Evolutionary conservation across 2,888 invertebrate species (phyloP).

Genomic region (Agonopterix heracliana): DNA sequence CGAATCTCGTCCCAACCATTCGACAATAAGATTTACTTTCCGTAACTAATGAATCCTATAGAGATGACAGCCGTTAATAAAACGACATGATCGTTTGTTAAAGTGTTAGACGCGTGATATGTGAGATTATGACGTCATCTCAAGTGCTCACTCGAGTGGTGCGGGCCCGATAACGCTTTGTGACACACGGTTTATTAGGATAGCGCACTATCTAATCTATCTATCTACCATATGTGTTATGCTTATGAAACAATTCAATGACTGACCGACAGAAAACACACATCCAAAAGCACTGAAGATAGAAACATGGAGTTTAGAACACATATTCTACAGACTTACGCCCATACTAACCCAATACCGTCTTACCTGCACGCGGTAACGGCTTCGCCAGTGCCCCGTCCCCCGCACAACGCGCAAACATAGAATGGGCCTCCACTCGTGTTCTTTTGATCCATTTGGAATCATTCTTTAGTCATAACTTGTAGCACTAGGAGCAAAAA

Average conservation of each 20-base stretch:
- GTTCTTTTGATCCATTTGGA: too few relatives aligned
- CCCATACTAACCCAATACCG: too few relatives aligned
- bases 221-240: not conserved
- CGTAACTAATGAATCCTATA: not conserved
- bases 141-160: constrained; percentile 47
- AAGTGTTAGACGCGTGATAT: constrained; percentile 31
- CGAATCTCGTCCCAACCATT: too few relatives aligned
- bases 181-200: constrained; percentile 16
- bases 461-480: too few relatives aligned
- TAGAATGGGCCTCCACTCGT: too few relatives aligned
- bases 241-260: not conserved
- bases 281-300: not conserved
- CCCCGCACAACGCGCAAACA: not conserved
- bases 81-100: constrained; percentile 27
- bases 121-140: constrained; percentile 55
- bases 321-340: not conserved
- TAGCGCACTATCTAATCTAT: not conserved
- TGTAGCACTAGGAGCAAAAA: too few relatives aligned
- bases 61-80: constrained; percentile 31
- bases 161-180: constrained; percentile 34
- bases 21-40: not conserved
- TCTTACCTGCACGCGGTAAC: too few relatives aligned
- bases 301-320: not conserved
- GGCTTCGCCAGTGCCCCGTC: not conserved
- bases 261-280: too few relatives aligned